These are phyloP conservation scores for Ommatoiulus sabulosus DNA, from an alignment of 2,888 invertebrate species.

Conservation along the genomic window DNA sequence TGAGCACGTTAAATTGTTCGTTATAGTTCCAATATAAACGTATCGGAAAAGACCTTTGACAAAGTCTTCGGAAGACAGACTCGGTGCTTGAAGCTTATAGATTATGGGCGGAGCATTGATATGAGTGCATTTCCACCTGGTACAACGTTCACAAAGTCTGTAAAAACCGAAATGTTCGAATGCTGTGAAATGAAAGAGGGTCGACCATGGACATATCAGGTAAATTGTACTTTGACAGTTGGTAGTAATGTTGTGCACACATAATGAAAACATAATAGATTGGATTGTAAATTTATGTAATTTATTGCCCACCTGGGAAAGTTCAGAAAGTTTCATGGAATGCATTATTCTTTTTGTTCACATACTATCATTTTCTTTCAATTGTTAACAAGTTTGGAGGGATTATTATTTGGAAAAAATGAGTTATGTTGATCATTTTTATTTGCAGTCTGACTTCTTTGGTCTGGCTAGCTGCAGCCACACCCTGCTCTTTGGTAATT, in stretches of 20 bases:
- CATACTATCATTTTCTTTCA: no score
- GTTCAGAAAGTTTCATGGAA: no score
- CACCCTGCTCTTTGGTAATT: slow-evolving; percentile 86
- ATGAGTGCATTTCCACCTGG: slow-evolving; percentile 84
- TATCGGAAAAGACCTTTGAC: neutral
- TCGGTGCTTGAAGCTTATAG: slow-evolving; percentile 80
- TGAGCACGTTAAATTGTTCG: neutral
- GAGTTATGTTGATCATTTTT: slow-evolving; percentile 55
- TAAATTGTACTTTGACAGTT: slow-evolving; percentile 61
- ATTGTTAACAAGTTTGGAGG: no score
- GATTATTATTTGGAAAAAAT: neutral
- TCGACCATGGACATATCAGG: slow-evolving; percentile 90
- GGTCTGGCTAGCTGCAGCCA: slow-evolving; percentile 90
- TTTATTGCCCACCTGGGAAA: no score
- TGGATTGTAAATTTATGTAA: no score
- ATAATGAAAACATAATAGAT: no score
- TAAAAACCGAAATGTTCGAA: slow-evolving; percentile 70
- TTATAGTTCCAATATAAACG: neutral
- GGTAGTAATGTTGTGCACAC: no score
- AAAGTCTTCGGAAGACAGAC: slow-evolving; percentile 47
- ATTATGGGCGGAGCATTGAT: slow-evolving; percentile 95
- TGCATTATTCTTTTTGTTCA: no score
- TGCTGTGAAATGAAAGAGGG: slow-evolving; percentile 88
- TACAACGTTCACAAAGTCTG: slow-evolving; percentile 77
- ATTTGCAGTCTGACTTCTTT: slow-evolving; percentile 90